A percentile compares a stretch with the other conserved stretches of the same genome.
phyloP scores from a whole-genome alignment of 2,113 vertebrate species.

The Ginglymostoma cirratum region DNA sequence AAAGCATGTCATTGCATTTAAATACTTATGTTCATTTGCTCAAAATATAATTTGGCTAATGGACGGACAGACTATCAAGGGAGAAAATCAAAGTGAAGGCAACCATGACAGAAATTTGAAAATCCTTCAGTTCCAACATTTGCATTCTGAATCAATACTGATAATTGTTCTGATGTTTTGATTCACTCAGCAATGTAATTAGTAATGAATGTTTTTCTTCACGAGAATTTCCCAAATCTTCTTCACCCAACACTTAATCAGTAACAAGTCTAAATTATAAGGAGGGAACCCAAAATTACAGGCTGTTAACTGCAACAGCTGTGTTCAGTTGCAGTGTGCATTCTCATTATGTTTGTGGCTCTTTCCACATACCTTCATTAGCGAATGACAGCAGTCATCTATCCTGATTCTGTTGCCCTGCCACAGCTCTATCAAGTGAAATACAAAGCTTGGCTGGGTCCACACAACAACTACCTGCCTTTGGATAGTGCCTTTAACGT shows the following conservation, averaged over 20 bases:
- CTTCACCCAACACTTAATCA: background rate
- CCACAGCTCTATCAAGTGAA: too few relatives aligned
- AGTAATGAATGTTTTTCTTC: background rate
- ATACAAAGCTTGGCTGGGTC: background rate
- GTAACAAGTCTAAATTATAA: background rate
- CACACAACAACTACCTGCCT: background rate
- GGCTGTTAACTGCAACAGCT: background rate
- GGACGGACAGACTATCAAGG: background rate
- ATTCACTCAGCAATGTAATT: background rate
- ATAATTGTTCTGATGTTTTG: slow-evolving; percentile 13
- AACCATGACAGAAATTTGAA: background rate
- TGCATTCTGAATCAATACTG: background rate
- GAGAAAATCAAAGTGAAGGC: background rate
- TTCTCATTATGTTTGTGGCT: background rate
- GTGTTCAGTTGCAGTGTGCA: background rate
- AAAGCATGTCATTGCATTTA: background rate
- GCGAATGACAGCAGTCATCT: background rate
- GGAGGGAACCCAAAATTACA: background rate
- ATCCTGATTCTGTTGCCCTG: background rate
- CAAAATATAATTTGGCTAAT: background rate
- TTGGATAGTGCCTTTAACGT: background rate
- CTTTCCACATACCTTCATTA: slow-evolving; percentile 27
- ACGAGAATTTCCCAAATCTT: background rate
- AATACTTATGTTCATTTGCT: background rate
- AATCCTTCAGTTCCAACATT: background rate